Base-by-base conservation (phyloP, 2,113 vertebrate genomes). In the Pardalotus punctatus region DNA sequence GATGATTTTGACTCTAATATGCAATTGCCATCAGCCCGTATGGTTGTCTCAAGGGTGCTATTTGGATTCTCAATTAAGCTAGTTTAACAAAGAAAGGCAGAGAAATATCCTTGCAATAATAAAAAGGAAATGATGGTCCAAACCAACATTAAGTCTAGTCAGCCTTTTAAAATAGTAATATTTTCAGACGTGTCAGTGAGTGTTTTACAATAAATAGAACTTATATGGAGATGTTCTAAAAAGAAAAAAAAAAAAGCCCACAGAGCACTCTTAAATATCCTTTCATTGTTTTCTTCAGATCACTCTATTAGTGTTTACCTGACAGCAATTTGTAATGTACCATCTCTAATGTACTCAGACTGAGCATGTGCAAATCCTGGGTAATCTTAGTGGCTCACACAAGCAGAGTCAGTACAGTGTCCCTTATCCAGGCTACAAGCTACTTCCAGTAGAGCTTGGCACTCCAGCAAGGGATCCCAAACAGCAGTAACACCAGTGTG, bases 51-150 rank as follows among this genome's bases (percentile, higher is more conserved):
- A 83, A 47, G 81, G 64, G 85, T 73, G 51, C 60, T 70, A 48
- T 92, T 70, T 83, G 58, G 33, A 51, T 78, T 93, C 90, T 60
- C 82, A 93, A 58, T 93, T 94, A 96, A 83, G 64, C 60, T 71
- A 45, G 36, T 51, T 94, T 74, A 96, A 86, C 53, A 92, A 92
- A 90, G 84, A 71, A 81, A 94, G 71, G 38, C 79, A 90, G 70
- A 80, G 38, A 94, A 90, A 96, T 71, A 93, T 67, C 38, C 31
- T 73, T 45, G 28, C 36, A 86, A 77, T 70, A 94, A 86, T 27
- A 93, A 58, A 83, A 90, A 70, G 27, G 29, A 93, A 95, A 86
- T 67, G 19, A 92, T 28, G 74, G 35, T 7, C 56, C 12, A 58
- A 67, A 12, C 35, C 38, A 82, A n/a, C 38, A 66, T 48, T 50